Percentiles rank a stretch among this genome's conserved stretches.
Conservation (phyloP, 2,888 invertebrate species). For the Melanophora roralis region DNA sequence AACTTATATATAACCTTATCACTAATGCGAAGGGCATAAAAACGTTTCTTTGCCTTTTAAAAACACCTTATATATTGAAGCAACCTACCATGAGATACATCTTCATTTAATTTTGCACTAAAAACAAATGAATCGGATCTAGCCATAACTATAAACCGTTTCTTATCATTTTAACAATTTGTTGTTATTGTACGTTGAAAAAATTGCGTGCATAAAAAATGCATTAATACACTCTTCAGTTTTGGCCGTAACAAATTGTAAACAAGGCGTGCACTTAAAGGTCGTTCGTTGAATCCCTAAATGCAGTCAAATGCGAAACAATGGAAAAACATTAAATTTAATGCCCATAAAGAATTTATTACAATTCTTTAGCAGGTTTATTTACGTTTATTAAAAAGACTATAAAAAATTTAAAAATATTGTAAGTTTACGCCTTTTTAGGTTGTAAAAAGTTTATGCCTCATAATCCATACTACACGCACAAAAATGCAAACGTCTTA, state of each 20-base stretch:
- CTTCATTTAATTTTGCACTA: conserved; percentile 8
- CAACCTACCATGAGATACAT: neutral
- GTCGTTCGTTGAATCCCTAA: conserved; percentile 57
- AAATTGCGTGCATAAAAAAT: conserved; percentile 40
- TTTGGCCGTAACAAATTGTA: conserved; percentile 52
- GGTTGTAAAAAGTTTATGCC: neutral
- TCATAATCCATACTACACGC: conserved; percentile 20
- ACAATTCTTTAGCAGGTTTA: conserved; percentile 32
- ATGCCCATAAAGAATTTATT: conserved; percentile 20
- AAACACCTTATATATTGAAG: neutral
- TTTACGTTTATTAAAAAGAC: neutral
- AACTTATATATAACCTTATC: no score
- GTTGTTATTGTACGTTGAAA: no score
- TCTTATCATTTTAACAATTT: neutral
- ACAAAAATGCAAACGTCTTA: neutral
- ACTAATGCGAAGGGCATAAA: no score
- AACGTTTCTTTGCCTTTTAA: neutral
- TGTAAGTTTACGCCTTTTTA: conserved; percentile 55
- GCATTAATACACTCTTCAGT: neutral
- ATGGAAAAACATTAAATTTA: conserved; percentile 16
- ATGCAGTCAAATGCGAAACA: conserved; percentile 18
- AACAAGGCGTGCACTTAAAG: conserved; percentile 55
- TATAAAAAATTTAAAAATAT: conserved; percentile 35
- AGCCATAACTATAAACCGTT: neutral
- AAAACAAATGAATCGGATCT: neutral